A percentile compares a stretch with the other conserved stretches of the same genome.
These are phyloP conservation scores for Drosophila asahinai DNA, from an alignment of 1,140 invertebrate species.

Conservation along the genomic window DNA sequence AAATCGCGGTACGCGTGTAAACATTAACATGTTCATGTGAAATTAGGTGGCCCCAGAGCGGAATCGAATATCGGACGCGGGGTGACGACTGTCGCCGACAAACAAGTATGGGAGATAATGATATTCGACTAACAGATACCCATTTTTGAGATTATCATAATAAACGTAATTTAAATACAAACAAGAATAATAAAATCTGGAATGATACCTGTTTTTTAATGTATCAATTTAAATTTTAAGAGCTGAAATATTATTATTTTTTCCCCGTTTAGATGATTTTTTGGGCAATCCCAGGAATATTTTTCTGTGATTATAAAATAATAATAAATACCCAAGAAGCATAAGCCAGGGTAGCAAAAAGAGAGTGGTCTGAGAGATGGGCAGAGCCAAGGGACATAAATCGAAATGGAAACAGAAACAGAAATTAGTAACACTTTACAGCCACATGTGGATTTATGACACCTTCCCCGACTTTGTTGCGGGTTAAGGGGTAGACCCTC, in stretches of 20 bases:
- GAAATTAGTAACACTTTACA: conserved; percentile 78
- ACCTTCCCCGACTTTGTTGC: conserved; percentile 29
- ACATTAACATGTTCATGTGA: conserved; percentile 83
- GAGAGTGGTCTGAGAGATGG: conserved; percentile 9
- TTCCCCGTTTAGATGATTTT: too few species aligned
- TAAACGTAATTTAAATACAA: neutral
- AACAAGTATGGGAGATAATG: neutral
- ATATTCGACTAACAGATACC: neutral
- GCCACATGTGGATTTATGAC: conserved; percentile 81
- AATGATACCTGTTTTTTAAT: too few species aligned
- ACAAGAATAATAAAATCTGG: too few species aligned
- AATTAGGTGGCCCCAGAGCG: conserved; percentile 64
- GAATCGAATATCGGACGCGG: conserved; percentile 29
- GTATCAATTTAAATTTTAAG: too few species aligned
- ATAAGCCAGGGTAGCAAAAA: conserved; percentile 10
- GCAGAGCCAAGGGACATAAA: conserved; percentile 27
- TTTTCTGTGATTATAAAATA: too few species aligned
- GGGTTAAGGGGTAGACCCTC: conserved; percentile 23
- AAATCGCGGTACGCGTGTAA: conserved; percentile 82
- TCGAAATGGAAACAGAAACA: conserved; percentile 53
- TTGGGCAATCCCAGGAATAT: too few species aligned
- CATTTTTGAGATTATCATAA: neutral
- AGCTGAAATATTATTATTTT: too few species aligned
- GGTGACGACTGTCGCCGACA: conserved; percentile 31
- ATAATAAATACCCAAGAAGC: too few species aligned